Evolutionary conservation across 2,888 invertebrate species (phyloP), one percentile per base, ranked within the genome.

Genomic region (Yponomeuta cagnagella): DNA sequence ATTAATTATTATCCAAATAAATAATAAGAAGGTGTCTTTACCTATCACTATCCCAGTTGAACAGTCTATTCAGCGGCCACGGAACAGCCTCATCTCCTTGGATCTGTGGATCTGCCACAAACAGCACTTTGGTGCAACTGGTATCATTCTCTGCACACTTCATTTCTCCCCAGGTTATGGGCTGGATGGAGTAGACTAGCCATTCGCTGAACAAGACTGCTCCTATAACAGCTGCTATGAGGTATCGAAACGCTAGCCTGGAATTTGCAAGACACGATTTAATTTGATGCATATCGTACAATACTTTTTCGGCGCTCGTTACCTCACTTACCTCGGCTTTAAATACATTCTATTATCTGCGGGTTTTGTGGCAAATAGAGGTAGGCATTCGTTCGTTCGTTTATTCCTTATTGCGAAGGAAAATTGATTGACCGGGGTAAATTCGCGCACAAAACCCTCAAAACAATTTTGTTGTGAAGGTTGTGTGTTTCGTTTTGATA

Each of bases 61-160:
- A 94, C 58, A 98, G 80, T 70, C 93, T 92, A 70, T 96, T 96
- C 58, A 96, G 90, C 68, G 93, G 93, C 71, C 93, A 92, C 3
- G 94, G 88, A 71, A 97, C 97, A 78, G 95, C 95, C 63, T 93
- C 87, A 75, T 96, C 95, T 0, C 98, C 99, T 76, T 98, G 94
- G 73, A 99, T 94, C 87, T 99, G 99, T 30, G 98, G 98, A 88
- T 99, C 99, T 8, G 98, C 97, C 70, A 97, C 95, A 70, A 96
- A 93, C 69, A 96, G 83, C 71, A 96, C 89, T 77, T 93, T 94
- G 6, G 94, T 94, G 76, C 95, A 95, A 71, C 93, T 90, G 0
- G 75, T 70, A 58, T 84, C 84, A n/a, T 80, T 72, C 8, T 75
- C 72, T 76, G 78, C 83, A 88, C 95, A 95, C 72, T 87, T 81